phyloP scores from a whole-genome alignment of 2,797 vertebrate genomes.

The Caiman crocodilus region DNA sequence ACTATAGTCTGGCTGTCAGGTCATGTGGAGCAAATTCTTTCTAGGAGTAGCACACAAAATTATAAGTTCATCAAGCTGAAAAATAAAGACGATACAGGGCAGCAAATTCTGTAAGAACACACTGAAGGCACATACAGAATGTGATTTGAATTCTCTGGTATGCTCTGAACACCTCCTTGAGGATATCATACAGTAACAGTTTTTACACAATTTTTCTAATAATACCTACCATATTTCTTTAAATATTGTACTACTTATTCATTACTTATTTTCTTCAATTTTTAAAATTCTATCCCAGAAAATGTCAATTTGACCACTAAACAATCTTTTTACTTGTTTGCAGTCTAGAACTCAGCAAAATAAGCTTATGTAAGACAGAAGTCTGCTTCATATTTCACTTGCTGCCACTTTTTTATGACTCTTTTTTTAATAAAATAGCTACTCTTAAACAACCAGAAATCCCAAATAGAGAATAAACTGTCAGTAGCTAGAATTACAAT shows the following conservation, averaged over 20 bases:
- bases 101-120: background rate
- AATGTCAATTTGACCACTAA: background rate
- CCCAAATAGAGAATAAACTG: background rate
- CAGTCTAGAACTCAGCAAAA: background rate
- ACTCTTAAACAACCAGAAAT: background rate
- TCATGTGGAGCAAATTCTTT: background rate
- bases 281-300: background rate
- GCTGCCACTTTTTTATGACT: background rate
- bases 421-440: background rate
- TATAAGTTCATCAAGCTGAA: background rate
- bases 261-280: background rate
- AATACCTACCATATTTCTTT: background rate
- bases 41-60: background rate
- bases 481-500: background rate
- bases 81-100: background rate
- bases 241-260: background rate
- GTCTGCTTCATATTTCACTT: background rate
- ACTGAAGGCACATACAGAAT: background rate
- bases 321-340: background rate
- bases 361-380: background rate
- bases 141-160: background rate
- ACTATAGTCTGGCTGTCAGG: background rate
- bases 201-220: background rate
- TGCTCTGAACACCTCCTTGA: background rate
- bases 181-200: background rate